These are phyloP conservation scores for Luscinia megarhynchos DNA, from an alignment of 2,797 vertebrate genomes.

Conservation along the genomic window DNA sequence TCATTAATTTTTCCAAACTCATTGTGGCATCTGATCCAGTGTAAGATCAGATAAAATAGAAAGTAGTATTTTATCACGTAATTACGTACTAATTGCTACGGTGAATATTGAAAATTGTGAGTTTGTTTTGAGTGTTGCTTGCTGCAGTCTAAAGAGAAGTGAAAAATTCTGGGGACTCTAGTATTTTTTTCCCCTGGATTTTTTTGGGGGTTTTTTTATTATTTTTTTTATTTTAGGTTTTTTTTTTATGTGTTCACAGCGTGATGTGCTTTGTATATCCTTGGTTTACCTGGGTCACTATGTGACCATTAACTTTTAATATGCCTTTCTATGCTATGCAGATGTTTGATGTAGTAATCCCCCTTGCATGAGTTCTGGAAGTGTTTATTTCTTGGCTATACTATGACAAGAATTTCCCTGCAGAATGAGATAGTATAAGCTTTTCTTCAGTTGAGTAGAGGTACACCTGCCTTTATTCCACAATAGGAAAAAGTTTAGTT, in stretches of 20 bases:
- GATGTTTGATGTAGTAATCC: neutral
- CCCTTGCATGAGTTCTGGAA: neutral
- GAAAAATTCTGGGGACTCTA: neutral
- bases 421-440: neutral
- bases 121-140: neutral
- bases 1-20: neutral
- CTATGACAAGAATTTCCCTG: neutral
- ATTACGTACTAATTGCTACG: neutral
- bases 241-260: neutral
- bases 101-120: neutral
- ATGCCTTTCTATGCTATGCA: neutral
- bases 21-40: neutral
- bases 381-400: neutral
- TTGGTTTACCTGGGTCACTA: neutral
- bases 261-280: neutral
- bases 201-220: no score
- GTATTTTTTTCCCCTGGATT: neutral
- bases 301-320: neutral
- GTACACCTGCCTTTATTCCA: neutral
- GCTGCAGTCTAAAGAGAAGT: neutral
- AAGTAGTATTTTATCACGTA: neutral
- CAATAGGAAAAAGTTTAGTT: neutral
- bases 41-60: neutral
- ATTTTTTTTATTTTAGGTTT: no score
- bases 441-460: neutral